A percentile compares a stretch with the other conserved stretches of the same genome.
phyloP scores from a whole-genome alignment of 2,113 vertebrate genomes.

The Crotalus horridus region DNA sequence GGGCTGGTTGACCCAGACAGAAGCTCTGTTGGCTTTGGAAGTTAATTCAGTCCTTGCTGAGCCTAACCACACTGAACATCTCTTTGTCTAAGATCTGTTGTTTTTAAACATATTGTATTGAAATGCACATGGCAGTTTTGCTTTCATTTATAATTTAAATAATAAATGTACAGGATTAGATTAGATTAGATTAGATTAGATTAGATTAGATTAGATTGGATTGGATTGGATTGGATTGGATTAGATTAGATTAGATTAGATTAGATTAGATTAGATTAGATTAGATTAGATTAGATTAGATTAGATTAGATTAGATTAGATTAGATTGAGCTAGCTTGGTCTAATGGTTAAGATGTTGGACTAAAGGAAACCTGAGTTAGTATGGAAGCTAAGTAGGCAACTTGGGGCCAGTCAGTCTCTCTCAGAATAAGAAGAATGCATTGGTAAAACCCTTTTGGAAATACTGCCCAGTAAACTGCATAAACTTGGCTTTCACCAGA shows the following conservation, averaged over 20 bases:
- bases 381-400: background rate
- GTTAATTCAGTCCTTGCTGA: background rate
- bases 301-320: background rate
- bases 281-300: no score
- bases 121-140: background rate
- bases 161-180: background rate
- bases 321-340: background rate
- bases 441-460: background rate
- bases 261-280: background rate
- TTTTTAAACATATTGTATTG: background rate
- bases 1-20: background rate
- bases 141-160: background rate
- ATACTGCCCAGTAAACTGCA: background rate
- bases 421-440: background rate
- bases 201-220: background rate
- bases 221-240: background rate
- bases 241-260: background rate
- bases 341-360: no score
- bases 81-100: background rate
- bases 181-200: background rate
- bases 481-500: background rate
- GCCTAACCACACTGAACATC: background rate
- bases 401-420: background rate
- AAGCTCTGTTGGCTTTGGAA: background rate
- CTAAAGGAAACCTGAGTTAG: background rate